Base-by-base conservation (phyloP, 2,113 vertebrate genomes). In the Theristicus caerulescens region DNA sequence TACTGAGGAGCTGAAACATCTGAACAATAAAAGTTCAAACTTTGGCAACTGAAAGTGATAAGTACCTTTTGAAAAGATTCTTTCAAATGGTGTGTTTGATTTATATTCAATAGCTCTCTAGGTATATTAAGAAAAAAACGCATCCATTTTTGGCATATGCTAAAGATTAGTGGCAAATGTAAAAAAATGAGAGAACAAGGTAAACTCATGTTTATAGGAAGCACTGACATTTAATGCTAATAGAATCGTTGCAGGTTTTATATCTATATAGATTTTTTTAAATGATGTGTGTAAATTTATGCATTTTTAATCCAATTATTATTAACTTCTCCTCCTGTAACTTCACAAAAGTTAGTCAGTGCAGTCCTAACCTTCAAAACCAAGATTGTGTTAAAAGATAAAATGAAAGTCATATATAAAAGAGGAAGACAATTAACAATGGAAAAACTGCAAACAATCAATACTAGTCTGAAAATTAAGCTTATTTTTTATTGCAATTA, bases 11-110 rank as follows among this genome's bases (percentile, higher is more conserved):
- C 21, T 81, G 74, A 93, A 90, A 93, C 25, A 59, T 57, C 14
- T 72, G 71, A 93, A 73, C 25, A 90, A 86, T 77, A 90, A 81
- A 92, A 92, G 11, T 80, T 86, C 80, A 88, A 86, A 70, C 13
- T 69, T 88, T 69, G 79, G 90, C 70, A 94, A 92, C 27, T 58
- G 22, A 77, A 95, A 70, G 86, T 38, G 73, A 44, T 54, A 96
- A 94, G 66, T 86, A 79, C 34, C 25, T 92, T 66, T 76, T 84
- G 34, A 93, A 91, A 93, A 91, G 11, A 13, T 87, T 71, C 4
- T 69, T 88, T 93, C 57, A 76, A 93, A 89, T 46, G 49, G 4
- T 31, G 51, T 34, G 29, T 69, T 69, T 71, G 9, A 11, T 85
- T 85, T 88, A 36, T 73, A 26, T 49, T 80, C 38, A 90, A 61